Base-by-base conservation (phyloP, 2,797 vertebrate genomes). In the Sebastes alutus region DNA sequence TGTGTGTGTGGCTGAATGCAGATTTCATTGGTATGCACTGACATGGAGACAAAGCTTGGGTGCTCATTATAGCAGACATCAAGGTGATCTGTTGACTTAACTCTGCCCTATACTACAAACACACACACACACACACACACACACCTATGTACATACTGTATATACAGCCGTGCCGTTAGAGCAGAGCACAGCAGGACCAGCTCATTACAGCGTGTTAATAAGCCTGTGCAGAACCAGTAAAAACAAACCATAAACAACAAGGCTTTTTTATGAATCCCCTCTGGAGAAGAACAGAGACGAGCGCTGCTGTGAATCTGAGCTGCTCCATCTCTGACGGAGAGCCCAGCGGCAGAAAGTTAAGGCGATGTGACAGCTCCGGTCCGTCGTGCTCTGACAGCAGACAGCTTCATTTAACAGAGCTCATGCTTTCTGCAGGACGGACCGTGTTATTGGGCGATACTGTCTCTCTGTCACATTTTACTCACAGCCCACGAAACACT, bases 81-180 rank as follows among this genome's bases (percentile, higher is more conserved):
- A 91, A 91, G 85, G 81, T 90, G 89, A 94, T 91, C 79, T 88
- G 86, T 73, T 88, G 80, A 89, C 91, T 90, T 91, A 91, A 87
- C 69, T 84, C 52, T 68, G 61, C 23, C 77, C 65, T 63, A 60
- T 67, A 71, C 27, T 78, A 72, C 64, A 83, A 8, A 16, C 22
- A 79, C 61, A 80, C 27, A 29, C 27, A 29, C 23, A 77, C 70
- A 81, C 55, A 73, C 75, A 66, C 62, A 65, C 78, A 58, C 60
- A 66, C 4, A 58, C 58, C 70, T 46, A 81, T 59, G 75, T 27
- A 65, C 64, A 70, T 32, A 14, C 9, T 4, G 46, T n/a, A 58
- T 55, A 72, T 35, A 75, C 42, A 77, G 23, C 30, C 20, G 7
- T 64, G 61, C 18, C 65, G 9, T 84, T 55, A 88, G 12, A 75